Evolutionary conservation across 2,888 invertebrate genomes (phyloP), one percentile per base, ranked within the genome.

Genomic region (Zygaena filipendulae): DNA sequence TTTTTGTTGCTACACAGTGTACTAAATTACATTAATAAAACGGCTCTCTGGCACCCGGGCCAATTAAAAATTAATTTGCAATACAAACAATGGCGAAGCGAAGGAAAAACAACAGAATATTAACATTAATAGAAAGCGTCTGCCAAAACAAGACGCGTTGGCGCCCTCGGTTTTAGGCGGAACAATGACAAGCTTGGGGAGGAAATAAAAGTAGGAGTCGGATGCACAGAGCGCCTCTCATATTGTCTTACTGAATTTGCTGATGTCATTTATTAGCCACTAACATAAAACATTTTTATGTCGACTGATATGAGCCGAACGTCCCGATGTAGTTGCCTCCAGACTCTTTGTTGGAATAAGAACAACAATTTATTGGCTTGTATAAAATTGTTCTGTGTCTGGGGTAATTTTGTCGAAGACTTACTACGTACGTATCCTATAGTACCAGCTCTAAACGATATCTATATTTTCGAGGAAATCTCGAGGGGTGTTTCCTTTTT

Each of bases 221-320:
- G 62, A 74, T 70, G 72, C 70, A 71, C 55, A 59, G 57, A 61
- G 63, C 59, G 61, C 55, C 59, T 60, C 64, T 66, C 66, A 61
- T 72, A 77, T 75, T 77, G 74, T 77, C 79, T 79, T 77, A 71
- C 70, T 49, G 63, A 75, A 77, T 75, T 75, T 67, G 79, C 75
- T 72, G 74, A 77, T 70, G 77, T 74, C 79, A 77, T 79, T 79
- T 79, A 79, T 79, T 79, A 77, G 77, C 69, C 68, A 64, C 62
- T 70, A 75, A 72, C 75, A 79, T 79, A 79, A 77, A 77, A 74
- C 75, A 79, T 77, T 75, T 79, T 79, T 79, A 79, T 77, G 58
- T 66, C 53, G 53, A 58, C 58, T 59, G 75, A 79, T 79, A 75
- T 71, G 63, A 68, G 66, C 40, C 49, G 33, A 41, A 47, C 49